Evolutionary conservation across 2,888 invertebrate genomes (phyloP).

Genomic region (Pycnomerus fuliginosus): DNA sequence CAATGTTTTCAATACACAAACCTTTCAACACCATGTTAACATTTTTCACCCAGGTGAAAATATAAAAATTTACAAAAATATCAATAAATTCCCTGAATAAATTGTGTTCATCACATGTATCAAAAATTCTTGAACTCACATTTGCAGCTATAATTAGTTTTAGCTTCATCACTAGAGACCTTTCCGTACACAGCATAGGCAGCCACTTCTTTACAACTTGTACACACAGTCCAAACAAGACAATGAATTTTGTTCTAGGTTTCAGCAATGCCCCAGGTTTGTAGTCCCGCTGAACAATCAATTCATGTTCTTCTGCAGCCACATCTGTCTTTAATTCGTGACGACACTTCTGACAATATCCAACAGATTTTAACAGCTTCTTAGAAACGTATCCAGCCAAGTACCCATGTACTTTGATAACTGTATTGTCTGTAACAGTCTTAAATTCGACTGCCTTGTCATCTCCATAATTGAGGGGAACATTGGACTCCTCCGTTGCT

Average conservation of each 20-base stretch:
- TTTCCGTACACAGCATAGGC: not conserved
- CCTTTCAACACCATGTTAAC: not conserved
- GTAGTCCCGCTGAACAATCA: not conserved
- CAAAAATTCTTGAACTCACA: not conserved
- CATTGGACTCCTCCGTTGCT: not conserved
- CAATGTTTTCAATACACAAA: not conserved
- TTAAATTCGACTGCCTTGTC: not conserved
- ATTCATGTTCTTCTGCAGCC: not conserved
- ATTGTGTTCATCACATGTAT: not conserved
- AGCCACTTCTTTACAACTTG: not conserved
- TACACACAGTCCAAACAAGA: not conserved
- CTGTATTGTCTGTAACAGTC: not conserved
- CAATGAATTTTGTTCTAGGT: not conserved
- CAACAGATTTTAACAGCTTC: not conserved
- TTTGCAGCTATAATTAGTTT: not conserved
- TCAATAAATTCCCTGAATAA: not conserved
- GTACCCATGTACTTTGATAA: not conserved
- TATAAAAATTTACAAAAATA: too few relatives aligned
- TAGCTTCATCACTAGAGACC: not conserved
- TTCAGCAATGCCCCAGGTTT: not conserved
- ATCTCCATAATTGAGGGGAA: not conserved
- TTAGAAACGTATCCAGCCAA: not conserved
- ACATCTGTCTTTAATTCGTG: not conserved
- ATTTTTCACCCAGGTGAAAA: constrained; percentile 2
- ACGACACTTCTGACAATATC: not conserved